Percentiles rank a stretch among this genome's conserved stretches.
These are phyloP conservation scores for Aselliscus stoliczkanus DNA, from an alignment of 2,797 vertebrate species.

Conservation along the genomic window DNA sequence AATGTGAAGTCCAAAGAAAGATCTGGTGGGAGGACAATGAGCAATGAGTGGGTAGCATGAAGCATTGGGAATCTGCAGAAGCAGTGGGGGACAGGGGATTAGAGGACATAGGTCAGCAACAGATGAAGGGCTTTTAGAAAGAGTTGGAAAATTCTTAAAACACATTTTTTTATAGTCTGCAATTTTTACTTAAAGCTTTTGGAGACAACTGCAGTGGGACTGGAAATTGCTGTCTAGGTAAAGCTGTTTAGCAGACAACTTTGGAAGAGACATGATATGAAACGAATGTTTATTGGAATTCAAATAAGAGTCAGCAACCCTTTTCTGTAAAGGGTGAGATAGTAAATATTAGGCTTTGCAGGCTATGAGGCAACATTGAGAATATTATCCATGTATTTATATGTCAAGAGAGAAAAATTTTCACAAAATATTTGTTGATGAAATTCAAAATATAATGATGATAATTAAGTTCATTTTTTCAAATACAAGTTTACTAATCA, in stretches of 20 bases:
- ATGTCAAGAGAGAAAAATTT: not conserved
- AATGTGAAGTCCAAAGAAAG: not conserved
- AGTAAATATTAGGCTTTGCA: not conserved
- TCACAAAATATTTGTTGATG: not conserved
- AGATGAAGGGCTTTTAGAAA: not conserved
- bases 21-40: too few relatives aligned
- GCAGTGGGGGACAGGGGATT: accelerated
- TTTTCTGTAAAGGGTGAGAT: not conserved
- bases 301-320: not conserved
- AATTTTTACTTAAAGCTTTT: not conserved
- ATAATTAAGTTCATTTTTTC: not conserved
- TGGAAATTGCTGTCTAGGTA: not conserved
- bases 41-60: not conserved
- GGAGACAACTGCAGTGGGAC: not conserved
- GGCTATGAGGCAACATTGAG: not conserved
- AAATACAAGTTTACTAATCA: not conserved
- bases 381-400: not conserved
- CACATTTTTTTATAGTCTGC: not conserved
- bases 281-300: not conserved
- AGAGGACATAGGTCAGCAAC: not conserved
- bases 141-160: not conserved
- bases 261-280: not conserved
- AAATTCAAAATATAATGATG: not conserved
- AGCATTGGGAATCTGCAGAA: not conserved
- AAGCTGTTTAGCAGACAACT: not conserved